Base-by-base conservation (phyloP, 2,113 vertebrate species). In the Leuciscus idus region DNA sequence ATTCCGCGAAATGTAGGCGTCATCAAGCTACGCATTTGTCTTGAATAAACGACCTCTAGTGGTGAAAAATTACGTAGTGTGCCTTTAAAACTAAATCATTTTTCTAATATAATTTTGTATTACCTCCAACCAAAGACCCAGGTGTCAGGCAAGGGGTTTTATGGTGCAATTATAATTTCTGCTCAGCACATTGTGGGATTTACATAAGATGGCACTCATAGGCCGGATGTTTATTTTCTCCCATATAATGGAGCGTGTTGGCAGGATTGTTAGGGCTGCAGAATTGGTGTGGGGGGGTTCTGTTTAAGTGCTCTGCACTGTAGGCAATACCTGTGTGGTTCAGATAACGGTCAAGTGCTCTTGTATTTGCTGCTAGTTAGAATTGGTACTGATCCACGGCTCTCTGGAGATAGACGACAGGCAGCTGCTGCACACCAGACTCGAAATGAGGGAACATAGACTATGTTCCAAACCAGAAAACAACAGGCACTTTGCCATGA, bases 291-390 rank as follows among this genome's bases (percentile, higher is more conserved):
- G 78, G 39, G 5, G 66, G 33, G n/a, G 43, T 28, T 48, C n/a
- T 3, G 9, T 73, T 81, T 33, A n/a, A 70, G 39, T n/a, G 64
- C 73, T 85, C 61, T 78, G 76, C 52, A 10, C 48, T 76, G 23
- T 78, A 75, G 17, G 52, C 61, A 80, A 61, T 87, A 85, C 70
- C 72, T 90, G 80, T 78, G 68, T 85, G 74, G 43, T 82, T 50
- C 48, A 87, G 83, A 62, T 30, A 72, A 73, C 79, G n/a, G 66
- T 84, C 48, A 82, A 84, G 74, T 85, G 81, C 74, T 70, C 79
- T 85, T 77, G 33, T 72, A 84, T 80, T 48, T 86, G 57, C 85
- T 68, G 57, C 79, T 83, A 89, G 83, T 74, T 86, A 83, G 77
- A 15, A 6, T 85, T 74, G 64, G 55, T 87, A 85, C 12, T 10